Evolutionary conservation across 2,888 invertebrate species (phyloP).

Genomic region (Epinotia bilunana): DNA sequence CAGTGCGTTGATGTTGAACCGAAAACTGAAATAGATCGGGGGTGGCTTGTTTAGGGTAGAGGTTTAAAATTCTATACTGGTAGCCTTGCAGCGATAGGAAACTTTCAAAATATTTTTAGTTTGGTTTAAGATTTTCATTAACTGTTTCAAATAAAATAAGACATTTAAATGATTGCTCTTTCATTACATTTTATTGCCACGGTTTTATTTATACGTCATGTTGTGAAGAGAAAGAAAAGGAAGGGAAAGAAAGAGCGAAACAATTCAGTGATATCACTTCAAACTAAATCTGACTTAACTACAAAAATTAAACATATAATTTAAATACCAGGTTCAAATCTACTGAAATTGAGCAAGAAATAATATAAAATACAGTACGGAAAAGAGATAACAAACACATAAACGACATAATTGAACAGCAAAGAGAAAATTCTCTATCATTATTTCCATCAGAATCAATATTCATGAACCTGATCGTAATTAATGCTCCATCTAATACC

Average conservation of each 20-base stretch:
- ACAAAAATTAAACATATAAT: too few species aligned
- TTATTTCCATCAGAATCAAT: slow-evolving; percentile 39
- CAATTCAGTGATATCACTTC: too few species aligned
- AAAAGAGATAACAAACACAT: slow-evolving; percentile 20
- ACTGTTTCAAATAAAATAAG: neutral
- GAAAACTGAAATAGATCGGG: slow-evolving; percentile 34
- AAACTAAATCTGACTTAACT: too few species aligned
- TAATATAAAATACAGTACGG: neutral
- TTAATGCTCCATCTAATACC: slow-evolving; percentile 61
- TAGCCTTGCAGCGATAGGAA: neutral
- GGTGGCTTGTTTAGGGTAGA: slow-evolving; percentile 25
- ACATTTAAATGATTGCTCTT: neutral
- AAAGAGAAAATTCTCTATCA: slow-evolving; percentile 26
- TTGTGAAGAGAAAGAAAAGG: too few species aligned
- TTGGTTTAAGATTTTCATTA: neutral
- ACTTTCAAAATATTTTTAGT: slow-evolving; percentile 6
- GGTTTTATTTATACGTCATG: too few species aligned
- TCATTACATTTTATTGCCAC: too few species aligned
- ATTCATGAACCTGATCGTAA: slow-evolving; percentile 53
- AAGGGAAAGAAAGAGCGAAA: too few species aligned
- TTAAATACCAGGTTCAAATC: too few species aligned
- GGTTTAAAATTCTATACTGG: slow-evolving; percentile 6
- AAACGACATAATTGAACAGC: slow-evolving; percentile 16
- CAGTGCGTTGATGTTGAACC: slow-evolving; percentile 31
- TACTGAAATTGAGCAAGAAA: too few species aligned